Evolutionary conservation across 2,113 vertebrate genomes (phyloP).

Genomic region (Rhodinocichla rosea): DNA sequence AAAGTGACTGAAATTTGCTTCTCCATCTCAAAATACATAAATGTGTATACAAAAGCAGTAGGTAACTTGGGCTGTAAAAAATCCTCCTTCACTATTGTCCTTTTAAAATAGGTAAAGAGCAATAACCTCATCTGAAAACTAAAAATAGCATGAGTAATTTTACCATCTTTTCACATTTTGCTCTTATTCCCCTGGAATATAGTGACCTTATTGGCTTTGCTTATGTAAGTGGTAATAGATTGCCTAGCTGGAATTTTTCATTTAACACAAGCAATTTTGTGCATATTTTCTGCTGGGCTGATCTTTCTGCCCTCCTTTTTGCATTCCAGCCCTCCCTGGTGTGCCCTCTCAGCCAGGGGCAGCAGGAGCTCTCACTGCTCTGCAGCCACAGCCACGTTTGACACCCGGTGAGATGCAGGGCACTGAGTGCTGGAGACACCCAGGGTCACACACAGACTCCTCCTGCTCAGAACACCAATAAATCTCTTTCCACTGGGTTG

Average conservation of each 20-base stretch:
- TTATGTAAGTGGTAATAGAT: neutral
- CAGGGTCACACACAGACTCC: accelerated
- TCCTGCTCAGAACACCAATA: neutral
- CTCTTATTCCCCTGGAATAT: conserved; percentile 45
- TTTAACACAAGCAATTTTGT: neutral
- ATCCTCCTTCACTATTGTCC: neutral
- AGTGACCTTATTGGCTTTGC: conserved; percentile 18
- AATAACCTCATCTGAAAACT: neutral
- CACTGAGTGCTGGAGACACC: neutral
- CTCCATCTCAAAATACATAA: neutral
- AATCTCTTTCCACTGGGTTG: neutral
- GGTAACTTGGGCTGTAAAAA: neutral
- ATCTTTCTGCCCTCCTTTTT: neutral
- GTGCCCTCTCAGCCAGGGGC: neutral
- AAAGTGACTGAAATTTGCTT: neutral
- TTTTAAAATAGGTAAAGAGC: conserved; percentile 45
- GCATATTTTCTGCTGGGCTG: neutral
- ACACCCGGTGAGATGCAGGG: accelerated
- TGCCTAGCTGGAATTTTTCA: neutral
- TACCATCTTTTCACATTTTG: conserved; percentile 50
- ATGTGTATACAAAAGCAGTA: neutral
- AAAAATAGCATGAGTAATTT: neutral
- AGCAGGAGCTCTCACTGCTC: neutral
- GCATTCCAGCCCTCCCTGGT: neutral
- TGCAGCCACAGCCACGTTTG: accelerated